A percentile compares a stretch with the other conserved stretches of the same genome.
These are phyloP conservation scores for Embidobia sp. DNA, from an alignment of 2,888 invertebrate genomes.

Conservation along the genomic window DNA sequence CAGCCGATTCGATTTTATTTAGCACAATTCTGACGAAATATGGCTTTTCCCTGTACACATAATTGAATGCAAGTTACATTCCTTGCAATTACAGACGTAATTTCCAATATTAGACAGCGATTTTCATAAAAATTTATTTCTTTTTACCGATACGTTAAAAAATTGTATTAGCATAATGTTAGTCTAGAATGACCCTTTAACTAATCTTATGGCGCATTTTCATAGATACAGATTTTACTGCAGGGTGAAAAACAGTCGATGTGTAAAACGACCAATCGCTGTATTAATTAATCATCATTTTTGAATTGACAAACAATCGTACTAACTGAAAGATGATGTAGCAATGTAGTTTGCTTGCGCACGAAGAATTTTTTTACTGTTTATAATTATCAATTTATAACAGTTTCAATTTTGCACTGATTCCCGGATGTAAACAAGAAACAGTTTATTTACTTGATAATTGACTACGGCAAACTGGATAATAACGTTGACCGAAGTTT, in stretches of 20 bases:
- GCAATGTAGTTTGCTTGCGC: no score
- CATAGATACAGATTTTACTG: slow-evolving; percentile 1
- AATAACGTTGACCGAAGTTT: background rate
- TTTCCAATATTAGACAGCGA: slow-evolving; percentile 37
- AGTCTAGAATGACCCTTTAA: slow-evolving; percentile 33
- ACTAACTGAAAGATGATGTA: no score
- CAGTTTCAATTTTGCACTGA: background rate
- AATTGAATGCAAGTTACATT: slow-evolving; percentile 57
- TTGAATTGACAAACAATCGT: slow-evolving; percentile 5
- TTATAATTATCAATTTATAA: background rate
- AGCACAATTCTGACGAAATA: slow-evolving; percentile 37
- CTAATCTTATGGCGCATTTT: slow-evolving; percentile 12
- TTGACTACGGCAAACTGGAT: background rate
- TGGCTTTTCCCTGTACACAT: slow-evolving; percentile 38
- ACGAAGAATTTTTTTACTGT: background rate
- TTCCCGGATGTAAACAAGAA: background rate
- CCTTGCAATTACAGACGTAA: slow-evolving; percentile 45
- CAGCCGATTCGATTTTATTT: no score
- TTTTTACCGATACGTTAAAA: slow-evolving; percentile 22
- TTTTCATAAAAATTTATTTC: slow-evolving; percentile 49
- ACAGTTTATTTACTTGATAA: no score
- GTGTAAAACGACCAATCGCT: background rate
- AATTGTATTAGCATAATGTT: slow-evolving; percentile 51
- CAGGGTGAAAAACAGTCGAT: background rate
- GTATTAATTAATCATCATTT: slow-evolving; percentile 7